These are phyloP conservation scores for Pteria penguin DNA, from an alignment of 2,888 invertebrate genomes.

Conservation along the genomic window DNA sequence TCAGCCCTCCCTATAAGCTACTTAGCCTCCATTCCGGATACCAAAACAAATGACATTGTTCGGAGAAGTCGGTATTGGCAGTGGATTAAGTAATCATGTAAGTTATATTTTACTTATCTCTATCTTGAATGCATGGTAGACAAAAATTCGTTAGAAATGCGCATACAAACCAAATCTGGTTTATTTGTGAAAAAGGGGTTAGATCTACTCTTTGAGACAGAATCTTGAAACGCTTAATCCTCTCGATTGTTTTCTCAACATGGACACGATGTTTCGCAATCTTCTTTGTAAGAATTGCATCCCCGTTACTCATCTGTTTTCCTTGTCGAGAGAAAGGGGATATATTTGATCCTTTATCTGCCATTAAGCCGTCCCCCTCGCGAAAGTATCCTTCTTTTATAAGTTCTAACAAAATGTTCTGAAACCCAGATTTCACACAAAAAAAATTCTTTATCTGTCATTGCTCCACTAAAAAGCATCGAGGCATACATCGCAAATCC, in stretches of 20 bases:
- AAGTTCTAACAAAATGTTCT: no score
- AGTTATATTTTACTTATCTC: no score
- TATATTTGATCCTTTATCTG: slow-evolving; percentile 37
- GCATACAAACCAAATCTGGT: slow-evolving; percentile 34
- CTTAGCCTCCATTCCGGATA: no score
- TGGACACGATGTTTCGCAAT: slow-evolving; percentile 37
- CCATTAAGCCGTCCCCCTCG: slow-evolving; percentile 29
- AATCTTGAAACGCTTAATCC: slow-evolving; percentile 20
- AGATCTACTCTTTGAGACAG: slow-evolving; percentile 24
- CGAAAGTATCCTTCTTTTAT: no score
- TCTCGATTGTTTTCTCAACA: slow-evolving; percentile 1
- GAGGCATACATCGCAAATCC: slow-evolving; percentile 39
- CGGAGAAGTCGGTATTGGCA: no score
- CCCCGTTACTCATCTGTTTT: slow-evolving; percentile 26
- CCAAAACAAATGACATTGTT: no score
- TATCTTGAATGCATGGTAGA: no score
- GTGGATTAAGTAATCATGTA: no score
- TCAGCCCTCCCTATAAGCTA: no score
- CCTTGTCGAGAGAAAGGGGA: slow-evolving; percentile 14
- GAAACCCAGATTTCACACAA: no score
- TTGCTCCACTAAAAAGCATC: slow-evolving; percentile 22
- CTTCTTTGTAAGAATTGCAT: slow-evolving; percentile 24
- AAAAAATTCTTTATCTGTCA: slow-evolving; percentile 36
- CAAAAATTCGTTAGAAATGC: slow-evolving; percentile 8
- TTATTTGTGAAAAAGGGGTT: background rate